Evolutionary conservation across 1,140 invertebrate genomes (phyloP), one percentile per base, ranked within the genome.

Genomic region (Drosophila micromelanica): DNA sequence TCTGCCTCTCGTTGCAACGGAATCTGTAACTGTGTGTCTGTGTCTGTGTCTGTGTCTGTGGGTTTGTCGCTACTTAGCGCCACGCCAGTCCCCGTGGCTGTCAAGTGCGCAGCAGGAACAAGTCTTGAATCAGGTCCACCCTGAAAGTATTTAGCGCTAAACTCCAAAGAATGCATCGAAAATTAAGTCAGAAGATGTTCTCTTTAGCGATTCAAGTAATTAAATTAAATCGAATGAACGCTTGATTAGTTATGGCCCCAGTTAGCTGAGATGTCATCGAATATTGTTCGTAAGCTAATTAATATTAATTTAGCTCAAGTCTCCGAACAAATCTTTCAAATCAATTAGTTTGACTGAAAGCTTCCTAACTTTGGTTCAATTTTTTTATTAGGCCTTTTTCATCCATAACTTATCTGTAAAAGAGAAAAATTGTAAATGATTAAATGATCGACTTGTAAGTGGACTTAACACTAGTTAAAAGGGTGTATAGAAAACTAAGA

Each of bases 41-140:
- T 32, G 3, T 35, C 6, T 59, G 13, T 43, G 9, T 51, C 45
- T 51, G 23, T 12, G 20, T 20, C 2, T 76, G 43, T 59, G 49
- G 57, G 62, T 73, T 69, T 76, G 80, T 79, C 80, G 70, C 81
- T 80, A 80, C 67, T 78, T 86, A 75, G 82, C 72, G 48, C 46
- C 63, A 30, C n/a, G 30, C 40, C 43, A 73, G 27, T 72, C 68
- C 80, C 76, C 67, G 45, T n/a, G 60, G 49, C 46, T 40, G 20
- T 43, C 43, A 32, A 37, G 32, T 46, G 38, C 45, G 7, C 45
- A 60, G 49, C 61, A 42, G 61, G 48, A 49, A 12, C 23, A 35
- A 5, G 20, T 23, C 11, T 27, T 30, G 35, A 9, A 38, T 38
- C 17, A 32, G 48, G 5, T 59, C 40, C 38, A 56, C 15, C 35